A percentile compares a stretch with the other conserved stretches of the same genome.
phyloP scores from a whole-genome alignment of 2,113 vertebrate species.

The Corythornis vintsioides region DNA sequence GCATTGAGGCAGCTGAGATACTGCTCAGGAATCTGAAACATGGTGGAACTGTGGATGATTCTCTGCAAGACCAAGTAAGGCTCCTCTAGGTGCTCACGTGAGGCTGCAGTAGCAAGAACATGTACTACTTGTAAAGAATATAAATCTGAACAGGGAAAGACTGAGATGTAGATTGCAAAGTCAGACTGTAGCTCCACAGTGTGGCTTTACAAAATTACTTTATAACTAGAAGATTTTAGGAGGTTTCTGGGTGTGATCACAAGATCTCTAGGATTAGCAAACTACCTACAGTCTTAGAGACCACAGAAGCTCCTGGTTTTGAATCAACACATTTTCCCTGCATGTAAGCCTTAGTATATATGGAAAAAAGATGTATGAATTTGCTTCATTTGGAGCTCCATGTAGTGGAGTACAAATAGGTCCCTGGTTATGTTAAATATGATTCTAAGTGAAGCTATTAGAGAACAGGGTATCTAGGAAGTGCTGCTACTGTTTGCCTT shows the following conservation, averaged over 20 bases:
- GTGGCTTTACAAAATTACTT: neutral
- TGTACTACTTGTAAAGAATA: neutral
- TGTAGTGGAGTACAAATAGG: neutral
- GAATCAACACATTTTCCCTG: neutral
- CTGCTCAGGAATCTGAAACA: constrained; percentile 91
- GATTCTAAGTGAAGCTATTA: neutral
- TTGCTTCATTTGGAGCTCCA: neutral
- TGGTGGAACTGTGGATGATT: constrained; percentile 94
- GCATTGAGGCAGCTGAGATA: constrained; percentile 94
- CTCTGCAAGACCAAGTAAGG: constrained; percentile 95
- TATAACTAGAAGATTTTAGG: neutral
- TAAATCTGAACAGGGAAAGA: neutral
- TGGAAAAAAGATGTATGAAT: neutral
- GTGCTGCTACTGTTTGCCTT: neutral
- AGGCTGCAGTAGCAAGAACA: neutral
- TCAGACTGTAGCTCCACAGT: neutral
- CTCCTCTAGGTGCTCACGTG: neutral
- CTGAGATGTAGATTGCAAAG: neutral
- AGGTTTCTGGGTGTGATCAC: neutral
- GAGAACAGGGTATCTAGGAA: neutral
- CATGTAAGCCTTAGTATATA: neutral
- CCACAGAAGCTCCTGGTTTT: neutral
- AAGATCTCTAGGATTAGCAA: neutral
- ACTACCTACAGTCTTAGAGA: neutral
- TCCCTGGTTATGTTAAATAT: neutral